Evolutionary conservation across 2,113 vertebrate genomes (phyloP).

Genomic region (Gymnocephalus cernua): DNA sequence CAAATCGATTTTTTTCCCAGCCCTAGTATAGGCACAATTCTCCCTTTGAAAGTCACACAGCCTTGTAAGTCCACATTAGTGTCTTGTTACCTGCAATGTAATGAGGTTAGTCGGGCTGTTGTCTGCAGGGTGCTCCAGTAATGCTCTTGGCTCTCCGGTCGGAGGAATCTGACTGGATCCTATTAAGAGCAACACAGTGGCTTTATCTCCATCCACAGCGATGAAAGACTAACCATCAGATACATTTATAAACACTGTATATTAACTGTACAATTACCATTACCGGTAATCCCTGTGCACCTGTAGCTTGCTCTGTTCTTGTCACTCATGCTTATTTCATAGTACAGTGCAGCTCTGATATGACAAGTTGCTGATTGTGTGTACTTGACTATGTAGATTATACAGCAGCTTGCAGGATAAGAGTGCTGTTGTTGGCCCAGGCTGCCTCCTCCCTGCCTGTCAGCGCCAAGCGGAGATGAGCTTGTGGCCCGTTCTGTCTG

Average conservation of each 20-base stretch:
- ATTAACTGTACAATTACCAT: not conserved
- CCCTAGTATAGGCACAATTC: conserved; percentile 53
- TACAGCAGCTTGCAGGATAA: conserved; percentile 73
- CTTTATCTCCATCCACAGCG: conserved; percentile 28
- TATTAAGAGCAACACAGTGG: conserved; percentile 26
- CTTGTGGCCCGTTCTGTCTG: conserved; percentile 76
- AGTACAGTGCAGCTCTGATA: conserved; percentile 50
- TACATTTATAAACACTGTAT: not conserved
- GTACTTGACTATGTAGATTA: conserved; percentile 78
- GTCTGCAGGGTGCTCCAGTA: conserved; percentile 52
- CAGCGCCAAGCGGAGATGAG: conserved; percentile 78
- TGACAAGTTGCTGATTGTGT: conserved; percentile 73
- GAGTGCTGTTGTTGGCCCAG: conserved; percentile 73
- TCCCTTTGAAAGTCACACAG: conserved; percentile 54
- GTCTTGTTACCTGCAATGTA: conserved; percentile 67
- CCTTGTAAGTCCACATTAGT: conserved; percentile 67
- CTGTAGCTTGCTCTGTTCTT: conserved; percentile 55
- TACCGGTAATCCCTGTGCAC: conserved; percentile 33
- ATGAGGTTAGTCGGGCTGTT: conserved; percentile 59
- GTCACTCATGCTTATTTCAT: conserved; percentile 60
- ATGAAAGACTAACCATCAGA: conserved; percentile 17
- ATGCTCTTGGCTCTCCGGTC: conserved; percentile 41
- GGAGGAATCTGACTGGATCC: conserved; percentile 47
- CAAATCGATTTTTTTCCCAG: too few species aligned
- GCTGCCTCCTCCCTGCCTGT: conserved; percentile 73